Conservation (phyloP, 2,888 invertebrate species). For the Azorinus chamasolen region DNA sequence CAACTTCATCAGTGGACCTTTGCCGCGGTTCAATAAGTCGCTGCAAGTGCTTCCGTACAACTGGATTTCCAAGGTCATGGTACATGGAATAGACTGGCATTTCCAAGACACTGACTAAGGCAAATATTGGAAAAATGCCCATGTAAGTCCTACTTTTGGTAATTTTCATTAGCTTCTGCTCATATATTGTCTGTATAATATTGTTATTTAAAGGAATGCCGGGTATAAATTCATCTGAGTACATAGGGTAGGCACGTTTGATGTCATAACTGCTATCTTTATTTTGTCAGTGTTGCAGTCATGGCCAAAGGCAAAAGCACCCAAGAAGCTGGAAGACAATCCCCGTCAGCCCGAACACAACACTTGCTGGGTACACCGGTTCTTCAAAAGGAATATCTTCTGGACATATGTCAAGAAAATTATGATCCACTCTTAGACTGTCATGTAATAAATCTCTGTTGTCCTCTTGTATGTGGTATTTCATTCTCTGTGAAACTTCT, state of each 20-base stretch:
- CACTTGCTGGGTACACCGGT: too few relatives aligned
- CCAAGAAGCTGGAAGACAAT: constrained; percentile 45
- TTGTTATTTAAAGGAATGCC: not conserved
- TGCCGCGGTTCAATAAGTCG: constrained; percentile 19
- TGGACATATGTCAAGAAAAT: constrained; percentile 11
- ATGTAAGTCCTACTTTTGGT: constrained; percentile 4
- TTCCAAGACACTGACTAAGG: constrained; percentile 31
- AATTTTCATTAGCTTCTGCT: not conserved
- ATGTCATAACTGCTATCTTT: constrained; percentile 33
- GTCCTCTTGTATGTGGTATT: not conserved
- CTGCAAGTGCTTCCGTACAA: constrained; percentile 24
- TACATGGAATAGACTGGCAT: constrained; percentile 27
- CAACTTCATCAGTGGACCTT: too few relatives aligned
- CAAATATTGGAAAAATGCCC: constrained; percentile 6
- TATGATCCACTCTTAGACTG: too few relatives aligned
- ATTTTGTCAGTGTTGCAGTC: constrained; percentile 27
- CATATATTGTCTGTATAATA: not conserved
- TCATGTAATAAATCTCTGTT: too few relatives aligned
- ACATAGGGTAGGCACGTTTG: not conserved
- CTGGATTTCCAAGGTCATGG: constrained; percentile 29
- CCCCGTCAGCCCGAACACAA: constrained; percentile 35
- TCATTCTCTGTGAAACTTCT: not conserved
- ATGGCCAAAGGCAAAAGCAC: constrained; percentile 38
- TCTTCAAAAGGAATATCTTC: too few relatives aligned
- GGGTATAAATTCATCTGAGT: not conserved